These are phyloP conservation scores for Eulemur mongoz DNA, from an alignment of 2,797 vertebrate genomes.

Conservation along the genomic window DNA sequence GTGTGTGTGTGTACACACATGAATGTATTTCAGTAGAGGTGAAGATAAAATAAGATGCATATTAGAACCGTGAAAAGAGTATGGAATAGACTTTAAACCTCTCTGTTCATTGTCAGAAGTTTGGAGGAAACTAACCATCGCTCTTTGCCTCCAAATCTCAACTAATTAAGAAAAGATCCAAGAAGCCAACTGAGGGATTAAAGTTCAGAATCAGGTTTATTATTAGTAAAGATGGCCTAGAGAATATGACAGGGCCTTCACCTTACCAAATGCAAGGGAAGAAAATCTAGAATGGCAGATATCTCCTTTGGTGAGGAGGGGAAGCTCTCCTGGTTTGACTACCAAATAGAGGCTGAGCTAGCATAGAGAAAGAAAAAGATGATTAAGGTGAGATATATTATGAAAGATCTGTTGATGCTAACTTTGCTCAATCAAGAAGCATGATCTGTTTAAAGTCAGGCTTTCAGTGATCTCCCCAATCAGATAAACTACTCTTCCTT, in stretches of 20 bases:
- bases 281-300: not conserved
- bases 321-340: not conserved
- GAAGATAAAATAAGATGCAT: conserved; percentile 14
- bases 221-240: conserved; percentile 2
- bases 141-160: not conserved
- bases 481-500: not conserved
- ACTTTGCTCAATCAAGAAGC: not conserved
- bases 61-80: not conserved
- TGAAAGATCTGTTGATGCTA: not conserved
- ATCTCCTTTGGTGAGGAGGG: not conserved
- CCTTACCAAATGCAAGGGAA: not conserved
- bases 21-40: conserved; percentile 9
- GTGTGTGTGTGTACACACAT: not conserved
- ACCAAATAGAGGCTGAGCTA: not conserved
- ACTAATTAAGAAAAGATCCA: not conserved
- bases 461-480: not conserved
- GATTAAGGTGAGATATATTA: not conserved
- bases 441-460: not conserved
- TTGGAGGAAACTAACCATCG: not conserved
- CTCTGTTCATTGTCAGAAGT: not conserved
- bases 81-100: not conserved
- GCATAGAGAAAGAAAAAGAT: not conserved
- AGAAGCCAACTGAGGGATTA: not conserved
- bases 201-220: not conserved
- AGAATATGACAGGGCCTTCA: not conserved